phyloP scores from a whole-genome alignment of 2,113 vertebrate species.

The Prionailurus bengalensis region DNA sequence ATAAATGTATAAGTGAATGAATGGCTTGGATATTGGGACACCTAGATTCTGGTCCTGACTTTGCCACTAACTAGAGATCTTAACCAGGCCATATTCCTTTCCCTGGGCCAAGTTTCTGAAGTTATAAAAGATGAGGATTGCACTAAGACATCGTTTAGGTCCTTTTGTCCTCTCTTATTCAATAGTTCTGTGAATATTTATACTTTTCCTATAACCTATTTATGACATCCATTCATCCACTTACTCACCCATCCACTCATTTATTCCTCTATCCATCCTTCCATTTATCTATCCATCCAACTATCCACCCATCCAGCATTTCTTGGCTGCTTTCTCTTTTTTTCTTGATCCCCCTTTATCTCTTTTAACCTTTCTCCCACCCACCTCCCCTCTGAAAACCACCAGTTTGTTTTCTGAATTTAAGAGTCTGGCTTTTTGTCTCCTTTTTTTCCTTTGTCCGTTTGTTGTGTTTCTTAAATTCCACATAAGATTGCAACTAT shows the following conservation, averaged over 20 bases:
- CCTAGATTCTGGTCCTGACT: background rate
- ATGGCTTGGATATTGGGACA: background rate
- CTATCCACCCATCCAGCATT: background rate
- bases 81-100: background rate
- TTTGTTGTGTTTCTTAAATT: background rate
- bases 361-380: background rate
- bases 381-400: background rate
- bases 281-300: background rate
- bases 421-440: background rate
- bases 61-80: background rate
- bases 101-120: background rate
- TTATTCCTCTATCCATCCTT: background rate
- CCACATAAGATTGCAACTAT: background rate
- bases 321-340: background rate
- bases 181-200: background rate
- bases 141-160: background rate
- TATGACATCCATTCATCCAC: background rate
- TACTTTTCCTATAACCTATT: background rate
- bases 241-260: background rate
- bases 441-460: background rate
- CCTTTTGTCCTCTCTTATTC: background rate
- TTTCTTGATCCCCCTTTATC: background rate
- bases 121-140: background rate
- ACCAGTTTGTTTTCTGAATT: background rate
- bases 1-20: background rate